Evolutionary conservation across 1,140 invertebrate genomes (phyloP), one percentile per base, ranked within the genome.

Genomic region (Gryllus bimaculatus): DNA sequence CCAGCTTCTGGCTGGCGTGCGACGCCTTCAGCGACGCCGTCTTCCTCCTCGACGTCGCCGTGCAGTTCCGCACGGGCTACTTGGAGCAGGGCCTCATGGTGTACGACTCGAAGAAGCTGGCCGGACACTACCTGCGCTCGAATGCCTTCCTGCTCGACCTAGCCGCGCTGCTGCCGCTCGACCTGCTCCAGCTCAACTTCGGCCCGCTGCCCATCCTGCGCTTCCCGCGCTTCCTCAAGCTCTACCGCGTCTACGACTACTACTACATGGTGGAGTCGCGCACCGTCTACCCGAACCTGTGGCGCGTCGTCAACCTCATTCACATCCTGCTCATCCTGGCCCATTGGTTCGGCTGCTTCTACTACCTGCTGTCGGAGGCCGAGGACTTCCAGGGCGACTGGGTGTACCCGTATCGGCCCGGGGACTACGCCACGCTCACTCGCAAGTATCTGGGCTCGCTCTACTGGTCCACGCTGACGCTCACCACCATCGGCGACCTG

Each of bases 261-360:
- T 96, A 98, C 86, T 97, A 98, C 86, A 97, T 98, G 89, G 95
- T 97, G 80, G 96, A 98, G 85, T 97, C 95, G 21, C 88, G 96
- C 80, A 98, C 96, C 0, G 93, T 97, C 54, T 98, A 96, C 86
- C 97, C 97, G 8, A 98, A 98, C 87, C 90, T 98, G 83, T 97
- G 96, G 94, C 89, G 97, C n/a, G 96, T 98, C 39, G 90, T 97
- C 80, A 98, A 98, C 87, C 88, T 98, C 47, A 95, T 97, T 80
- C 97, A 98, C 85, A 97, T 98, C 82, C 89, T 98, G 54, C 90
- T 98, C 80, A 94, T 98, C 82, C 89, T 98, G 80, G 96, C 96
- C 26, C 97, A 98, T 84, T 98, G 96, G 96, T 98, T 98, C 85
- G 96, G 96, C 54, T 98, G 96, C 85, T 98, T 98, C 88, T 98